A percentile compares a stretch with the other conserved stretches of the same genome.
These are phyloP conservation scores for Larimichthys crocea DNA, from an alignment of 2,113 vertebrate species.

Conservation along the genomic window DNA sequence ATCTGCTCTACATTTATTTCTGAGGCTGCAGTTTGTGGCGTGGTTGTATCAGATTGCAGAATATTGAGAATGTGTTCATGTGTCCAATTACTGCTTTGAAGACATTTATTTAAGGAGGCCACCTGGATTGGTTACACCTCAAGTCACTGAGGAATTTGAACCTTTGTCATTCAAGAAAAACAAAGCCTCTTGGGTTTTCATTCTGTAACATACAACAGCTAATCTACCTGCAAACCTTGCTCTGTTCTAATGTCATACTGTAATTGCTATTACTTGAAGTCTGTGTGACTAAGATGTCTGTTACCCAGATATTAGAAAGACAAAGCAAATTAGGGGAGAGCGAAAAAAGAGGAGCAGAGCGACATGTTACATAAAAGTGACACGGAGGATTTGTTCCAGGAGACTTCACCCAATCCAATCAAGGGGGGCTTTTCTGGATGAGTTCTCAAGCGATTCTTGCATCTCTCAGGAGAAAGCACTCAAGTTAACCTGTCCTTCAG, in stretches of 20 bases:
- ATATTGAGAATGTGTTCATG: background rate
- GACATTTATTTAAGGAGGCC: background rate
- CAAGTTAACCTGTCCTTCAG: constrained; percentile 68
- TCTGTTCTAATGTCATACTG: background rate
- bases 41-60: constrained; percentile 8
- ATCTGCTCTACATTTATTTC: background rate
- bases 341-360: constrained; percentile 34
- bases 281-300: constrained; percentile 33
- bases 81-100: constrained; percentile 4
- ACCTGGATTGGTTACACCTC: background rate
- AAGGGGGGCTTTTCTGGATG: constrained; percentile 80
- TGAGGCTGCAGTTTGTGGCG: background rate
- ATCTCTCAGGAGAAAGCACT: constrained; percentile 65
- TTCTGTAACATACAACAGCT: background rate
- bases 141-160: background rate
- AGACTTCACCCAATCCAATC: constrained; percentile 79
- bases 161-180: background rate
- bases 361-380: constrained; percentile 70
- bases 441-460: constrained; percentile 69
- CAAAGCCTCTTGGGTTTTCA: background rate
- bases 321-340: constrained; percentile 58
- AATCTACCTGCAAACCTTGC: constrained; percentile 10
- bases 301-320: constrained; percentile 51
- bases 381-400: constrained; percentile 78
- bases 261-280: constrained; percentile 26